Conservation (phyloP, 2,113 vertebrate genomes). For the Coptodon rendalli region DNA sequence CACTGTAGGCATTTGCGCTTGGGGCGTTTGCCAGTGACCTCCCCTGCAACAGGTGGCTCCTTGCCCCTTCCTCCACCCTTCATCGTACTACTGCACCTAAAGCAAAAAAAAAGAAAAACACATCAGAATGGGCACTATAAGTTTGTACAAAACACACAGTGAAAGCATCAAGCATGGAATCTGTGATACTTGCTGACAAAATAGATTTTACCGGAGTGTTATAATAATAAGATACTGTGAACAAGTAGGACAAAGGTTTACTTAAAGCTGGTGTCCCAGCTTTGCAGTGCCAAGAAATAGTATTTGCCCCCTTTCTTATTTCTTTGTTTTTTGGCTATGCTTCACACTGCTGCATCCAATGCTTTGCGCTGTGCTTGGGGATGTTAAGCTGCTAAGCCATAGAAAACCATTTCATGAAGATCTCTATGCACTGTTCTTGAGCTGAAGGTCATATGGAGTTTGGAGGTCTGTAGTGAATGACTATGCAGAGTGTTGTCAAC, state of each 20-base stretch:
- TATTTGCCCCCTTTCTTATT: not conserved
- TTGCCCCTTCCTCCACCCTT: constrained; percentile 93
- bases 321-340: not conserved
- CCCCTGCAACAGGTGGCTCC: constrained; percentile 85
- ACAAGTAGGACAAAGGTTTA: not conserved
- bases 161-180: not conserved
- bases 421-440: not conserved
- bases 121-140: not conserved
- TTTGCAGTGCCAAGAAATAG: not conserved
- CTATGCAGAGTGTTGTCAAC: not conserved
- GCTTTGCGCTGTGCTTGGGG: not conserved
- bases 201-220: not conserved
- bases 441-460: not conserved
- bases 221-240: not conserved
- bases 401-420: not conserved
- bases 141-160: not conserved
- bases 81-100: constrained; percentile 90
- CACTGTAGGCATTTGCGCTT: constrained; percentile 98
- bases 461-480: not conserved
- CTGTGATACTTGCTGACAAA: not conserved
- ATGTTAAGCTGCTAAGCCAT: not conserved
- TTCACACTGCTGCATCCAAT: not conserved
- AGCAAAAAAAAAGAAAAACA: not conserved
- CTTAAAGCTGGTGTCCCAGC: not conserved
- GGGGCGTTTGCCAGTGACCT: constrained; percentile 87